Conservation (phyloP, 2,797 vertebrate species). For the Notoglanidium macrostoma region DNA sequence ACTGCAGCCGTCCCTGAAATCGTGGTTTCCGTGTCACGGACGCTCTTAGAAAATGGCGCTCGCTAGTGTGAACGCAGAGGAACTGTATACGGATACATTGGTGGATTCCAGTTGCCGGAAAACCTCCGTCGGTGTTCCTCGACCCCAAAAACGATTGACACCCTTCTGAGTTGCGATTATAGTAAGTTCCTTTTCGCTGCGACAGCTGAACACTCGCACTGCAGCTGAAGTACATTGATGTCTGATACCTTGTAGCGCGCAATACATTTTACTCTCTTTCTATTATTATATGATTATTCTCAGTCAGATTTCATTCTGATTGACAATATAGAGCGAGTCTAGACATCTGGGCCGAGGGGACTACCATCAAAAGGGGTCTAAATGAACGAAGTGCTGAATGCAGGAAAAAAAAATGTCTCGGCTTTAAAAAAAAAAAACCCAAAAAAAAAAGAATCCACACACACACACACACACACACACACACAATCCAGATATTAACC, state of each 20-base stretch:
- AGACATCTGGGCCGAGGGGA: background rate
- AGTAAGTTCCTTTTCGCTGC: background rate
- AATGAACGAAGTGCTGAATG: background rate
- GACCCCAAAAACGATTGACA: background rate
- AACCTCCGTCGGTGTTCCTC: background rate
- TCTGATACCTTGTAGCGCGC: background rate
- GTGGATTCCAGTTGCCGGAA: background rate
- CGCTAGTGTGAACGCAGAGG: background rate
- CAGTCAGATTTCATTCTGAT: conserved; percentile 10
- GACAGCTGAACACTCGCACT: background rate
- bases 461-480: background rate
- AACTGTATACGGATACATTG: background rate
- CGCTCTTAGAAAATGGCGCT: background rate
- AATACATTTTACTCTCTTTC: background rate
- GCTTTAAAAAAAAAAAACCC: background rate
- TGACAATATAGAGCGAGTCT: background rate
- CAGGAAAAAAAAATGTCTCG: conserved; percentile 1
- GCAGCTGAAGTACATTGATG: conserved; percentile 6
- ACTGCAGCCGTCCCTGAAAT: background rate
- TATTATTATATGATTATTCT: conserved; percentile 12
- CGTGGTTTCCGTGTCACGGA: background rate
- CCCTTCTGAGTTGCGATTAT: background rate
- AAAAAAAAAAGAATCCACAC: background rate
- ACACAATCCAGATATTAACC: conserved; percentile 4
- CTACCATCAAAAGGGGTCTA: background rate